Conservation (phyloP, 1,140 invertebrate genomes). For the Drosophila nigromelanica region DNA sequence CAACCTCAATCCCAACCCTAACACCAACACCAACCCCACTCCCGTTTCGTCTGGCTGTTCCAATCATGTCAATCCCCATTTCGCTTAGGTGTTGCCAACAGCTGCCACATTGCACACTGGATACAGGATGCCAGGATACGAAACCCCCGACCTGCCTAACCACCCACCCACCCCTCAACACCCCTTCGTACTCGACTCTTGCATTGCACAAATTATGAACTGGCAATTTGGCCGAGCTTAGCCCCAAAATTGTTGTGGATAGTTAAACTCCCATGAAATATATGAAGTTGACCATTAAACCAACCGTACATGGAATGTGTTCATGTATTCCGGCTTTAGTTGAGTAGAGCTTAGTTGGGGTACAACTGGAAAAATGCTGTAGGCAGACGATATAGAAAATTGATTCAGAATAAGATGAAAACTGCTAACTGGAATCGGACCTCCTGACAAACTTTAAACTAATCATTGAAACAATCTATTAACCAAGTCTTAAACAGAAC, state of each 20-base stretch:
- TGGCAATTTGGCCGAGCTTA: slow-evolving; percentile 36
- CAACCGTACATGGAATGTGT: background rate
- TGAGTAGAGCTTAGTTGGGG: background rate
- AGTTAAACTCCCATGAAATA: slow-evolving; percentile 7
- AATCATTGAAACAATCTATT: no score
- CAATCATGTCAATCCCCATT: slow-evolving; percentile 31
- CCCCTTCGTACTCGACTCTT: background rate
- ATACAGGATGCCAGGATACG: no score
- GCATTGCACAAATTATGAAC: slow-evolving; percentile 55
- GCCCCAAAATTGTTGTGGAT: slow-evolving; percentile 16
- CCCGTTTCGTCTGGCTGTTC: background rate
- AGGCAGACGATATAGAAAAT: background rate
- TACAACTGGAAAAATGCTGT: background rate
- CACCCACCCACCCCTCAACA: background rate
- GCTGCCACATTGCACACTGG: slow-evolving; percentile 20
- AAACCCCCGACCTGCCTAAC: background rate
- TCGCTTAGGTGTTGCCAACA: slow-evolving; percentile 34
- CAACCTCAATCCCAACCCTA: background rate
- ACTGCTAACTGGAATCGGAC: no score
- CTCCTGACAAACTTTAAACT: no score
- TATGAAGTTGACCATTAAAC: background rate
- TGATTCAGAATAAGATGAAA: no score
- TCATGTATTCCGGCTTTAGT: background rate
- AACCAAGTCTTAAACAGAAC: no score
- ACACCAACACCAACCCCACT: no score